Percentiles rank a stretch among this genome's conserved stretches.
phyloP scores from a whole-genome alignment of 2,113 vertebrate genomes.

The Indicator indicator region DNA sequence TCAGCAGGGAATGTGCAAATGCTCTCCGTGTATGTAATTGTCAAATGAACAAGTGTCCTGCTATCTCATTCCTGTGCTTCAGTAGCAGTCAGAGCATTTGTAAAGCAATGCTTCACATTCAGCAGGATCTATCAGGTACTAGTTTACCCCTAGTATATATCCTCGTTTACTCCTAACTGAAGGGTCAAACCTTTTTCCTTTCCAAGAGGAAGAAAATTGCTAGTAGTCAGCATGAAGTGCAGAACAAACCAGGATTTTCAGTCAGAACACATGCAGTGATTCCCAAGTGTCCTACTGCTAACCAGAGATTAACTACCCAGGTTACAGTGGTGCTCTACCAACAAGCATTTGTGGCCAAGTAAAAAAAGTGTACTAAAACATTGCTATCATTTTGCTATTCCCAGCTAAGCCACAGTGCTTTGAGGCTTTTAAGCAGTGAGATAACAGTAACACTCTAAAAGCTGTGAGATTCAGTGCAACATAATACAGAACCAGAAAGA shows the following conservation, averaged over 20 bases:
- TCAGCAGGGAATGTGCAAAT: not conserved
- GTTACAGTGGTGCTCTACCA: conserved; percentile 27
- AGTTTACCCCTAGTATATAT: not conserved
- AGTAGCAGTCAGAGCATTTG: not conserved
- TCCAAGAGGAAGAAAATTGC: not conserved
- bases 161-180: not conserved
- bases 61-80: not conserved
- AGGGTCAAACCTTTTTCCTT: not conserved
- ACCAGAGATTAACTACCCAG: not conserved
- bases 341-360: not conserved
- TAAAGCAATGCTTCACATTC: not conserved
- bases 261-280: not conserved
- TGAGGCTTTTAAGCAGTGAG: not conserved
- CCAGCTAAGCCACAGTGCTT: not conserved
- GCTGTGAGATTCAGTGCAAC: not conserved
- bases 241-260: not conserved
- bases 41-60: not conserved
- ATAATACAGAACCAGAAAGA: not conserved
- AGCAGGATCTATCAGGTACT: not conserved
- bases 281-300: not conserved
- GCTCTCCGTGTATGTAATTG: not conserved
- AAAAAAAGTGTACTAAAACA: not conserved
- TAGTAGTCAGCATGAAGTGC: not conserved
- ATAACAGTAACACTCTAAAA: not conserved
- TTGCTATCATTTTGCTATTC: not conserved